Evolutionary conservation across 2,797 vertebrate genomes (phyloP).

Genomic region (Nasua narica): DNA sequence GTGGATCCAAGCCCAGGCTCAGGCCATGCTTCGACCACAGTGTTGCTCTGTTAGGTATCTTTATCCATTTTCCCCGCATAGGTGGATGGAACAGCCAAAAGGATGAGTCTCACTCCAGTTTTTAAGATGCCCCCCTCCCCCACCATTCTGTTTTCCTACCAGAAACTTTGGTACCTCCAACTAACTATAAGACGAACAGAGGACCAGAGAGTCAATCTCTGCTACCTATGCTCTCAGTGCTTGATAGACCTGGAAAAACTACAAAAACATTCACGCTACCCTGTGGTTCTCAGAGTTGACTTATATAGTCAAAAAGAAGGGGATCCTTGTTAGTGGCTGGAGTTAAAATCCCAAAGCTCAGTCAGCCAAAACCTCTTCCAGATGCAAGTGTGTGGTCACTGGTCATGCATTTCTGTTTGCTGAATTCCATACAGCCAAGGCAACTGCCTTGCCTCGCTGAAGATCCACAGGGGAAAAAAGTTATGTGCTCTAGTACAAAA

Average conservation of each 20-base stretch:
- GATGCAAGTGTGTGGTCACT: conserved; percentile 66
- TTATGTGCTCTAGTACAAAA: conserved; percentile 37
- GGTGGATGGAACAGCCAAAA: background rate
- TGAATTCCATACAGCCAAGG: conserved; percentile 69
- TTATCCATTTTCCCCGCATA: background rate
- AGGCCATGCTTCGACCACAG: background rate
- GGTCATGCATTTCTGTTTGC: conserved; percentile 71
- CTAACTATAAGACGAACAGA: background rate
- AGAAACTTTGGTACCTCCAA: background rate
- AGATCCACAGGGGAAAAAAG: conserved; percentile 70
- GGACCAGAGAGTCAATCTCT: background rate
- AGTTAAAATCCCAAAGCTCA: conserved; percentile 51
- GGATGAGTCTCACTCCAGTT: background rate
- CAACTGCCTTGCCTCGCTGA: conserved; percentile 54
- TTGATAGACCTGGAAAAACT: background rate
- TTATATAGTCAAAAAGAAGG: conserved; percentile 71
- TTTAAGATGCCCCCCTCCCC: background rate
- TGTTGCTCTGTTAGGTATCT: background rate
- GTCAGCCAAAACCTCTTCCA: conserved; percentile 68
- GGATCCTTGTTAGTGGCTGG: conserved; percentile 57
- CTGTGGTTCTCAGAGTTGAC: conserved; percentile 27
- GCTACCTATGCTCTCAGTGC: background rate
- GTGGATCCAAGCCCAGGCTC: background rate
- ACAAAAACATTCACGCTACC: background rate
- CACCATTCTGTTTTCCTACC: background rate